Percentiles rank a stretch among this genome's conserved stretches.
Evolutionary conservation across 2,113 vertebrate species (phyloP).

Genomic region (Paramisgurnus dabryanus): DNA sequence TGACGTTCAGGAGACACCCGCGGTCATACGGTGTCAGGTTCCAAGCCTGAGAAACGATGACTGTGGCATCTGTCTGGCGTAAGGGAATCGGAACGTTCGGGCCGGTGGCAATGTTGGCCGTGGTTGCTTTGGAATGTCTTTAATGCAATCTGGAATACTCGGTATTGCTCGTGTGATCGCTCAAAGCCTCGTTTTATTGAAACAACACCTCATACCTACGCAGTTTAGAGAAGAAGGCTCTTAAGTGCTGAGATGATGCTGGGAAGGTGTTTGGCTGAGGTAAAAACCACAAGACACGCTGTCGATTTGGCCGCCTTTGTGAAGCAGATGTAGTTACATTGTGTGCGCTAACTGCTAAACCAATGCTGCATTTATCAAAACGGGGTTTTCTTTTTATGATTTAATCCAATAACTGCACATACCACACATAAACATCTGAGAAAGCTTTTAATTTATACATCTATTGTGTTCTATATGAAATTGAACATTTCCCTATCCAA

Average conservation of each 20-base stretch:
- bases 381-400: not conserved
- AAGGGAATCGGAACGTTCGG: slow-evolving; percentile 48
- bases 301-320: not conserved
- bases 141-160: slow-evolving; percentile 60
- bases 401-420: too few relatives aligned
- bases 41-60: slow-evolving; percentile 70
- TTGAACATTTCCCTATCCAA: too few relatives aligned
- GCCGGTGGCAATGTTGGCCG: slow-evolving; percentile 41
- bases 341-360: not conserved
- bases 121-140: slow-evolving; percentile 67
- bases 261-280: slow-evolving; percentile 52
- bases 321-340: slow-evolving; percentile 46
- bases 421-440: not conserved
- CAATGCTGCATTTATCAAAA: not conserved
- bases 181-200: slow-evolving; percentile 59
- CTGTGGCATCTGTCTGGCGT: slow-evolving; percentile 72
- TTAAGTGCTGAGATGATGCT: slow-evolving; percentile 36
- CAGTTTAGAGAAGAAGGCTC: slow-evolving; percentile 57
- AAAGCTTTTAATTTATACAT: not conserved
- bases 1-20: slow-evolving; percentile 71
- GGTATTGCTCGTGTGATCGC: slow-evolving; percentile 57
- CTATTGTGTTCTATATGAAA: too few relatives aligned
- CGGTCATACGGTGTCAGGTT: slow-evolving; percentile 68
- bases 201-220: slow-evolving; percentile 55
- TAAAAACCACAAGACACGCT: not conserved